Percentiles rank a stretch among this genome's conserved stretches.
Conservation (phyloP, 2,888 invertebrate species). For the Idaea straminata region DNA sequence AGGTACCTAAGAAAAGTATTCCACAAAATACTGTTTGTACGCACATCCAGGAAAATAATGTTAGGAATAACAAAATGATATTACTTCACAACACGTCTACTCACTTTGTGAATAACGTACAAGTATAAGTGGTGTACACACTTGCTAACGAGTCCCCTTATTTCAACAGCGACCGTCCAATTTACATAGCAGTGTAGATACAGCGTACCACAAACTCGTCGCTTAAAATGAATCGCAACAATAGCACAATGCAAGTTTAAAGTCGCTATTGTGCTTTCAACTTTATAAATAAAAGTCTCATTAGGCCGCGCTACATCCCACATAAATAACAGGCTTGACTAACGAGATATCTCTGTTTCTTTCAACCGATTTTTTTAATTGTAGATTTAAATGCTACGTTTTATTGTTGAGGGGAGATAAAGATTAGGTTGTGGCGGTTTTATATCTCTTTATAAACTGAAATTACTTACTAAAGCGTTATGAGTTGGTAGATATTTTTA, state of each 20-base stretch:
- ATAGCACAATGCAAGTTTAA: conserved; percentile 73
- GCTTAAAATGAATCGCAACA: conserved; percentile 73
- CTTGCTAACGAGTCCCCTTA: conserved; percentile 60
- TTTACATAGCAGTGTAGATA: conserved; percentile 56
- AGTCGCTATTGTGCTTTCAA: conserved; percentile 66
- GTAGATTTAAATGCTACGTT: not conserved
- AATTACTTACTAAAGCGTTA: not conserved
- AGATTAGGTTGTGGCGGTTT: conserved; percentile 9
- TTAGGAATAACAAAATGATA: conserved; percentile 18
- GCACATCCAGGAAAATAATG: conserved; percentile 2
- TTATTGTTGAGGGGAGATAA: conserved; percentile 30
- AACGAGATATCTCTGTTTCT: conserved; percentile 42
- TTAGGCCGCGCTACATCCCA: conserved; percentile 64
- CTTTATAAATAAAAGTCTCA: conserved; percentile 77
- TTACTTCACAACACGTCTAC: conserved; percentile 18
- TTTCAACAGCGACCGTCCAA: conserved; percentile 61
- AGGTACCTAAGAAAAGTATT: conserved; percentile 9
- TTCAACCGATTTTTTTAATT: conserved; percentile 39
- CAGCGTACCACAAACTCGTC: conserved; percentile 60
- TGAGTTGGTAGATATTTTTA: not conserved
- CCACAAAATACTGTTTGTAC: conserved; percentile 22
- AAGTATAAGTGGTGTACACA: conserved; percentile 49
- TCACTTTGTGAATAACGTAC: conserved; percentile 22
- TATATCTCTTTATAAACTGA: not conserved
- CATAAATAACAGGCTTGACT: conserved; percentile 55